Conservation (phyloP, 2,113 vertebrate genomes). For the Tympanuchus pallidicinctus region DNA sequence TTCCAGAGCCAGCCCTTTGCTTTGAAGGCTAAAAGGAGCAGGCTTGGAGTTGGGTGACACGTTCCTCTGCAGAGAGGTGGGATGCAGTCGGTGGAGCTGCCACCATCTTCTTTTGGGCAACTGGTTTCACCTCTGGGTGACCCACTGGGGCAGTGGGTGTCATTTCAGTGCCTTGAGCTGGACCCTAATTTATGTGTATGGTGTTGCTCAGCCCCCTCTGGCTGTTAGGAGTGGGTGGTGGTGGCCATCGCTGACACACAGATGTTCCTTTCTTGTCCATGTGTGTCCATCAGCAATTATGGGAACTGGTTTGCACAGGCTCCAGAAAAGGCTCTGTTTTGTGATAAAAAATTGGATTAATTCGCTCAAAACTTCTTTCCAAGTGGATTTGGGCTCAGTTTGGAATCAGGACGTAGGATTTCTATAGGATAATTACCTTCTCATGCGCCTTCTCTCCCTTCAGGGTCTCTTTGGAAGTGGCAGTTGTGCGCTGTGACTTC, state of each 20-base stretch:
- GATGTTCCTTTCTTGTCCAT: background rate
- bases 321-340: background rate
- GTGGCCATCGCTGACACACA: background rate
- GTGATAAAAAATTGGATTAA: background rate
- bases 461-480: background rate
- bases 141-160: no score
- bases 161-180: no score
- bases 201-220: no score
- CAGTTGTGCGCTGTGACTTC: background rate
- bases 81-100: background rate
- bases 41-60: background rate
- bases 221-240: no score
- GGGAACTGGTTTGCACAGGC: background rate
- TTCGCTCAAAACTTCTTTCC: background rate
- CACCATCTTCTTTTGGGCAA: background rate
- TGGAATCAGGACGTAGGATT: background rate
- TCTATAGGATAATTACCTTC: background rate
- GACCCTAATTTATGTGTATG: no score
- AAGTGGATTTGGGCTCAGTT: background rate
- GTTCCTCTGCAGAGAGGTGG: background rate
- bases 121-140: background rate
- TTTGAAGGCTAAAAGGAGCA: background rate
- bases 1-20: background rate
- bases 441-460: background rate
- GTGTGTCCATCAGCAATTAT: background rate